Conservation (phyloP, 2,797 vertebrate species). For the Enteromius argenteus region DNA sequence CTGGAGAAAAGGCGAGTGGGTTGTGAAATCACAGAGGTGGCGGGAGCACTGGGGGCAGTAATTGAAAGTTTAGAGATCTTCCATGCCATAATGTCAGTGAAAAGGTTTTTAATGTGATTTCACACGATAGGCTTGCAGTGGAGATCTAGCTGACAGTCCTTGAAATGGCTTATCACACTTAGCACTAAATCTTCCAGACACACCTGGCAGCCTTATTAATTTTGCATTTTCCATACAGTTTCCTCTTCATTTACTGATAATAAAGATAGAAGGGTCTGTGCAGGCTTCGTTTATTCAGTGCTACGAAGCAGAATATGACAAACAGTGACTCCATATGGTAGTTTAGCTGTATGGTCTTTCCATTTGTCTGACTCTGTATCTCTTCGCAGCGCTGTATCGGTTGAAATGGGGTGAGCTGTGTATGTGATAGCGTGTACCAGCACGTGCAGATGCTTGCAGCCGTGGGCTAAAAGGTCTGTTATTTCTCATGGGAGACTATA, state of each 20-base stretch:
- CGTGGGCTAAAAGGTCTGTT: conserved; percentile 11
- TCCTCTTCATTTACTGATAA: conserved; percentile 21
- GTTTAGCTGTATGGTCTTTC: conserved; percentile 27
- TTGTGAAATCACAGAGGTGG: conserved; percentile 9
- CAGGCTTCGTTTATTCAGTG: background rate
- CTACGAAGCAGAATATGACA: background rate
- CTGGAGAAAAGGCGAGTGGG: background rate
- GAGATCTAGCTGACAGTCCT: conserved; percentile 7
- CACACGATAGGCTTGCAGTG: background rate
- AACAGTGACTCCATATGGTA: conserved; percentile 26
- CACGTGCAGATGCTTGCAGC: background rate
- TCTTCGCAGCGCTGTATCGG: background rate
- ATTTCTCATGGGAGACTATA: conserved; percentile 23
- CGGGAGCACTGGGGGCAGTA: conserved; percentile 3
- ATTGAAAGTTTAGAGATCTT: conserved; percentile 24
- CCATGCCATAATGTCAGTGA: conserved; percentile 1
- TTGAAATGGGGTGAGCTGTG: conserved; percentile 37
- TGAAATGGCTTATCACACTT: conserved; percentile 29
- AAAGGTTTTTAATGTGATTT: conserved; percentile 44
- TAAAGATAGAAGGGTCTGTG: background rate
- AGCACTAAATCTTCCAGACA: conserved; percentile 19
- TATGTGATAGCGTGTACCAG: conserved; percentile 14
- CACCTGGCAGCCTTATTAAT: conserved; percentile 38
- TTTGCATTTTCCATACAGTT: background rate
- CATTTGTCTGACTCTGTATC: conserved; percentile 2